Base-by-base conservation (phyloP, 2,888 invertebrate species). In the Clistopyga incitator region DNA sequence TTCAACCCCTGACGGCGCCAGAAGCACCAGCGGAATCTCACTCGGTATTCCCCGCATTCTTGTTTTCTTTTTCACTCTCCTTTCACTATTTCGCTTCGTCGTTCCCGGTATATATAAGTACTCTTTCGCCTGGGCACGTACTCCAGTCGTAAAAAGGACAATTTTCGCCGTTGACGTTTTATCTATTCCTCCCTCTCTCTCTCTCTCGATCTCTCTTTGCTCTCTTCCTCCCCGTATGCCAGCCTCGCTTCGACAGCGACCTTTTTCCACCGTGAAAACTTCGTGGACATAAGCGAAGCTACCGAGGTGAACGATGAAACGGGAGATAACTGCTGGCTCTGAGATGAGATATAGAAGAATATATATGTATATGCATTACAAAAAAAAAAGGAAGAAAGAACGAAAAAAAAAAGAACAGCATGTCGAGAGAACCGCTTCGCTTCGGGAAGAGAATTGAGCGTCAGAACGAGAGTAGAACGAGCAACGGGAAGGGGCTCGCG, bases 101-200 rank as follows among this genome's bases (percentile, higher is more conserved):
- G 65, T 45, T 45, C 34, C 4, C 42, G 38, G 10, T 38, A 72
- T 59, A 67, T 81, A 59, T 72, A 64, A 82, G 70, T 52, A 52
- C 70, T 64, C 68, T 59, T 64, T 79, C 72, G 79, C 72, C 64
- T 54, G 65, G 70, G 71, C 78, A 42, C 70, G 75, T 70, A 71
- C 67, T 67, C 52, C 56, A 78, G 68, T 74, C 25, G 77, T 74
- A 59, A 84, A 84, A 84, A 84, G 84, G 77, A 81, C 84, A 84
- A 81, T 78, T 84, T 84, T 81, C 78, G 45, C 81, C 68, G 81
- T 81, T 84, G 76, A 67, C 76, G 25, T 74, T 74, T 67, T 54
- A 20, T 29, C 61, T 52, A 59, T 20, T 38, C 75, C 15, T 15
- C 52, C 50, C 50, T 76, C 25, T 18, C 42, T 70, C n/a, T n/a